Conservation (phyloP, 2,113 vertebrate species). For the Stegastes partitus region DNA sequence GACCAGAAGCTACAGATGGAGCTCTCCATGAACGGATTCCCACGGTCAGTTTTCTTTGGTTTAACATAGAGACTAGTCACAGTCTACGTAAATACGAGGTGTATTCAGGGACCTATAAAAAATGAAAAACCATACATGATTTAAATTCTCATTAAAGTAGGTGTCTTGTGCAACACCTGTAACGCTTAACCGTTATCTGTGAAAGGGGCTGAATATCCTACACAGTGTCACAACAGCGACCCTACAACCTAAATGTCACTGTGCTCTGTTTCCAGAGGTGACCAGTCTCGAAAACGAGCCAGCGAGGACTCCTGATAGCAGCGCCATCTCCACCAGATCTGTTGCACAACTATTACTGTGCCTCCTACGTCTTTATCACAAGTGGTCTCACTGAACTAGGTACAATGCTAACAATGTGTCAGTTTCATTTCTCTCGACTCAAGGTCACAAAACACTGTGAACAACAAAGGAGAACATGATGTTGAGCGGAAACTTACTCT, state of each 20-base stretch:
- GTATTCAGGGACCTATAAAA: too few relatives aligned
- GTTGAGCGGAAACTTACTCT: constrained; percentile 33
- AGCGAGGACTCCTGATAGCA: constrained; percentile 92
- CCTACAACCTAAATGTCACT: too few relatives aligned
- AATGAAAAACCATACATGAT: too few relatives aligned
- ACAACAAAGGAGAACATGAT: constrained; percentile 33
- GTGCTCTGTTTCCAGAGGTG: constrained; percentile 85
- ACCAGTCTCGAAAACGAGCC: constrained; percentile 95
- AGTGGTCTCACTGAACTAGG: constrained; percentile 49
- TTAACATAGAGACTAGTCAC: not conserved
- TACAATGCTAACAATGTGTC: constrained; percentile 44
- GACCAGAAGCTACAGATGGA: constrained; percentile 96
- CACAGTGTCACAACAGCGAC: too few relatives aligned
- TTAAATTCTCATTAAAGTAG: too few relatives aligned
- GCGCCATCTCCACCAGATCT: constrained; percentile 36
- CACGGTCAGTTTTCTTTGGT: constrained; percentile 84
- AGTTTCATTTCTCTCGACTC: constrained; percentile 38
- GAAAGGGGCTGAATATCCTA: too few relatives aligned
- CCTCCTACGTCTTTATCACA: constrained; percentile 50
- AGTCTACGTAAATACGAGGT: too few relatives aligned
- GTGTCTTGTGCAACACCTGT: too few relatives aligned
- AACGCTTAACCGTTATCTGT: too few relatives aligned
- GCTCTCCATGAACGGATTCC: constrained; percentile 93
- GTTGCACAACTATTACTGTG: constrained; percentile 50
- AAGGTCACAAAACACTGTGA: constrained; percentile 68